These are phyloP conservation scores for Montipora sp. DNA, from an alignment of 64 coral and sea anemone genomes.

Conservation along the genomic window DNA sequence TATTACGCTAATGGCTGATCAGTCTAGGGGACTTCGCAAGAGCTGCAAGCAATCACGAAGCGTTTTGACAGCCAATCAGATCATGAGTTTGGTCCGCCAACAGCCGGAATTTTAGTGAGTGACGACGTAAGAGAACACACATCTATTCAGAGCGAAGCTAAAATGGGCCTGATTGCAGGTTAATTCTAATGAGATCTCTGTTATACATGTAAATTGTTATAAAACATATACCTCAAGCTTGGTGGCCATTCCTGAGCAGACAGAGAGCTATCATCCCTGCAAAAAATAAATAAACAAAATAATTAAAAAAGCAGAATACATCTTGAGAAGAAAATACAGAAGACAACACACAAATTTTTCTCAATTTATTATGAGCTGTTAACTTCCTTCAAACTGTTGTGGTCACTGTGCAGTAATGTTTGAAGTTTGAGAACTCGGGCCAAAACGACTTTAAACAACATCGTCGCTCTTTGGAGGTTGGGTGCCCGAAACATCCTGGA, in stretches of 20 bases:
- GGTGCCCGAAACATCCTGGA: background rate
- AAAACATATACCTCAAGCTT: conserved; percentile 76
- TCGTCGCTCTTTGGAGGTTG: too few species aligned
- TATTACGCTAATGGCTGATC: too few species aligned
- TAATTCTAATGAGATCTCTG: too few species aligned
- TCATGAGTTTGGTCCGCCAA: too few species aligned
- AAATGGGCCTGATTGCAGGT: background rate
- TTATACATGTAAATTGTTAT: background rate
- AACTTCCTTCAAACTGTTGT: too few species aligned
- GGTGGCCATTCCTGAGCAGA: conserved; percentile 95
- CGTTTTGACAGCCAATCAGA: too few species aligned
- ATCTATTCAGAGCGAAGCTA: background rate
- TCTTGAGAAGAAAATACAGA: background rate
- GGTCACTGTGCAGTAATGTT: too few species aligned
- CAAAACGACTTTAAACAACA: background rate
- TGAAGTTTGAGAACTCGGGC: too few species aligned
- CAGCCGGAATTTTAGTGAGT: background rate
- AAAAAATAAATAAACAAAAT: background rate
- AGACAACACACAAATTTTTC: background rate
- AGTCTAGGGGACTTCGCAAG: too few species aligned
- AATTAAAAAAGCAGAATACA: background rate
- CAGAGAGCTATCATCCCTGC: conserved; percentile 67
- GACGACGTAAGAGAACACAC: too few species aligned
- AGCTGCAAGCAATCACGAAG: too few species aligned
- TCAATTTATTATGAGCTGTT: too few species aligned